A percentile compares a stretch with the other conserved stretches of the same genome.
These are phyloP conservation scores for Physella acuta DNA, from an alignment of 1,140 invertebrate genomes.

Conservation along the genomic window DNA sequence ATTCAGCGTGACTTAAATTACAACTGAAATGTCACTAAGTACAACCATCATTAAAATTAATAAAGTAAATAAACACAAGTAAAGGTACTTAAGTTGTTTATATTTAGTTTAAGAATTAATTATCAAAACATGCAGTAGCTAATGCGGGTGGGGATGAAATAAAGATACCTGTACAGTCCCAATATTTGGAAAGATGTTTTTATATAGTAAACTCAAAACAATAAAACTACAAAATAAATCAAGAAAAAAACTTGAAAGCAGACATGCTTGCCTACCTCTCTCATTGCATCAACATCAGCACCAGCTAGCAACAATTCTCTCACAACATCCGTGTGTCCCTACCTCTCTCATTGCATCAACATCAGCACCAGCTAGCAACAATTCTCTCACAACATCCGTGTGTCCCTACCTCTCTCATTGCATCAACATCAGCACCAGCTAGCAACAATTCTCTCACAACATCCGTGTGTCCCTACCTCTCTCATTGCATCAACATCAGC, in stretches of 20 bases:
- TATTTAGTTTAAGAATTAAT: no score
- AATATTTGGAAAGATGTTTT: no score
- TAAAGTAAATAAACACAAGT: no score
- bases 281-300: constrained; percentile 54
- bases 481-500: constrained; percentile 56
- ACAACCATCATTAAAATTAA: no score
- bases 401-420: constrained; percentile 57
- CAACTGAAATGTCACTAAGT: no score
- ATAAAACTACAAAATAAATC: no score
- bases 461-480: constrained; percentile 58
- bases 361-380: constrained; percentile 51
- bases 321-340: constrained; percentile 50
- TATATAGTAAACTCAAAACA: no score
- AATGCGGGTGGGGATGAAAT: no score
- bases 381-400: constrained; percentile 47
- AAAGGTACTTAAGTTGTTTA: no score
- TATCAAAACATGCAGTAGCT: neutral
- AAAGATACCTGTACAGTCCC: no score
- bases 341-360: constrained; percentile 58
- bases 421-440: constrained; percentile 54
- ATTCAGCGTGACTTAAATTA: no score
- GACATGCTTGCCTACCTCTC: constrained; percentile 58
- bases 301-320: constrained; percentile 50
- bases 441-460: constrained; percentile 51
- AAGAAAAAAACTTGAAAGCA: no score